These are phyloP conservation scores for Drosophila pruinosa DNA, from an alignment of 1,140 invertebrate species.

Conservation along the genomic window DNA sequence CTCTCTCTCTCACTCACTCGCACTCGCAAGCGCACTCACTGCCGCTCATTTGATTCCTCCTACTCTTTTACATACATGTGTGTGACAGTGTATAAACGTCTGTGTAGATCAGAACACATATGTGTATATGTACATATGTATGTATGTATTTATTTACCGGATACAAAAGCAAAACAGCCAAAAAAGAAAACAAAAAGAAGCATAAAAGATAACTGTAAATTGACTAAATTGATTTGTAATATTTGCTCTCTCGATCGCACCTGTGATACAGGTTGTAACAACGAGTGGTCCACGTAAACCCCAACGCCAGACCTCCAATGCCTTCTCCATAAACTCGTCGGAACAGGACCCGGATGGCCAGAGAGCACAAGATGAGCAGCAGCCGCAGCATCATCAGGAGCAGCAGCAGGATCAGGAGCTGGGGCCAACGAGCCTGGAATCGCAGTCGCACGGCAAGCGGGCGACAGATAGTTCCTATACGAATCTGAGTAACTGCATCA, in stretches of 20 bases:
- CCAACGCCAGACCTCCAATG: slow-evolving; percentile 84
- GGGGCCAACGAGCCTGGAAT: not conserved
- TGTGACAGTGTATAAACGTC: slow-evolving; percentile 5
- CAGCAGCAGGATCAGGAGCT: slow-evolving; percentile 6
- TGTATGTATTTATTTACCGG: not conserved
- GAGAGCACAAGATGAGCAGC: not conserved
- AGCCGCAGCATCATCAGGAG: not conserved
- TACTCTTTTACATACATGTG: slow-evolving; percentile 26
- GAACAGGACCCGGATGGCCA: slow-evolving; percentile 55
- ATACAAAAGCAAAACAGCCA: not conserved
- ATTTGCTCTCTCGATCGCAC: no score
- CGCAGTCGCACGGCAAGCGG: slow-evolving; percentile 34
- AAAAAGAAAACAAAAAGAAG: not conserved
- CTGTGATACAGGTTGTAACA: slow-evolving; percentile 91
- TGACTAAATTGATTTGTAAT: not conserved
- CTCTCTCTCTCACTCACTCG: not conserved
- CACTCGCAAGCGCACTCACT: slow-evolving; percentile 3
- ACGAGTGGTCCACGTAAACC: slow-evolving; percentile 89
- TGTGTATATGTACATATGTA: not conserved
- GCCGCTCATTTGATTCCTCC: slow-evolving; percentile 18
- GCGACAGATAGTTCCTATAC: slow-evolving; percentile 67
- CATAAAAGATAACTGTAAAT: not conserved
- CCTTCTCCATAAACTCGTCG: slow-evolving; percentile 70
- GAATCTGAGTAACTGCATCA: slow-evolving; percentile 63
- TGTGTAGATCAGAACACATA: slow-evolving; percentile 20